These are phyloP conservation scores for Poecile atricapillus DNA, from an alignment of 2,113 vertebrate species.

Conservation along the genomic window DNA sequence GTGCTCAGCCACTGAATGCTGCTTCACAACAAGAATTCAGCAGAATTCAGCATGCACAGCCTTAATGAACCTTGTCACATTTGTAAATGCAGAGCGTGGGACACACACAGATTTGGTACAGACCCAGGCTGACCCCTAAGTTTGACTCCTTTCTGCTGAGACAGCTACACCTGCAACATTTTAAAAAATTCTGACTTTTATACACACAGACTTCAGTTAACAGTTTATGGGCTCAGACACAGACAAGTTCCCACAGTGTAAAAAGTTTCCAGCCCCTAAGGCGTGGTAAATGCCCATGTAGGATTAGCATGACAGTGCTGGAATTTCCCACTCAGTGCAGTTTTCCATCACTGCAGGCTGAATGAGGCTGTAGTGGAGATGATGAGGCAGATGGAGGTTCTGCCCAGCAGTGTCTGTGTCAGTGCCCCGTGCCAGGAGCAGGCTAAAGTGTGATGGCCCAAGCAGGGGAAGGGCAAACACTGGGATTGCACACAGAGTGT, in stretches of 20 bases:
- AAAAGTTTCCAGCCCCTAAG: background rate
- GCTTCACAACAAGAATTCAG: no score
- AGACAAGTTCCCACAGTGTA: background rate
- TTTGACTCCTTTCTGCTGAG: background rate
- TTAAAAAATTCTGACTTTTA: background rate
- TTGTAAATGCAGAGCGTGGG: background rate
- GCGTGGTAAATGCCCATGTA: fast-evolving
- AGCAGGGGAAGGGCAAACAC: background rate
- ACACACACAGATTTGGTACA: no score
- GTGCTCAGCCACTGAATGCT: background rate
- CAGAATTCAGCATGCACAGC: background rate
- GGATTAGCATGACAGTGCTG: background rate
- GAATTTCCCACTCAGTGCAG: background rate
- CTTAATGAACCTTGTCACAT: background rate
- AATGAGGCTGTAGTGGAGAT: background rate
- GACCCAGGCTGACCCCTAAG: background rate
- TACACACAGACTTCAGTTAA: background rate
- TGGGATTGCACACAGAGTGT: background rate
- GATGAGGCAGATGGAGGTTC: background rate
- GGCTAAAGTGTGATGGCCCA: background rate
- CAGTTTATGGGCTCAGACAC: background rate
- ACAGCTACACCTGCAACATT: background rate
- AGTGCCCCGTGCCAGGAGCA: background rate
- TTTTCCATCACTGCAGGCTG: background rate
- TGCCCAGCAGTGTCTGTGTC: background rate